Percentiles rank a stretch among this genome's conserved stretches.
Evolutionary conservation across 2,888 invertebrate genomes (phyloP).

Genomic region (Lasioglossum oenotherae): DNA sequence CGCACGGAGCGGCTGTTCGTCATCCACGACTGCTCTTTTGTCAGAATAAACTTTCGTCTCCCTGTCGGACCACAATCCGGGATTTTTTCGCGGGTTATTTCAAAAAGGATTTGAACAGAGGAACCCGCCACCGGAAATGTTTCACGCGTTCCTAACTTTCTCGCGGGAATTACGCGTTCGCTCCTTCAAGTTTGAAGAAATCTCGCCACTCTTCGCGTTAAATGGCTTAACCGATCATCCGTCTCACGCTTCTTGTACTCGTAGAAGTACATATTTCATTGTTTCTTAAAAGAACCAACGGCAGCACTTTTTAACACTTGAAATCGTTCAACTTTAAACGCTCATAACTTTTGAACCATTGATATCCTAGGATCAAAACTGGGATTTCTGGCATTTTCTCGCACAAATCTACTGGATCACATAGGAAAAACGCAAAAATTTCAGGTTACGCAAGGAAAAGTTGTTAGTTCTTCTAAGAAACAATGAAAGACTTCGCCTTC

Average conservation of each 20-base stretch:
- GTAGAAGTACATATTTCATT: background rate
- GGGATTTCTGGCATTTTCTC: too few species aligned
- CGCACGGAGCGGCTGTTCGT: slow-evolving; percentile 26
- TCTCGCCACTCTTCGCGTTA: background rate
- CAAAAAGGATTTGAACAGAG: slow-evolving; percentile 21
- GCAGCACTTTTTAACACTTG: too few species aligned
- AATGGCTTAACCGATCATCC: background rate
- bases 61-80: background rate
- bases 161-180: background rate
- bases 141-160: background rate
- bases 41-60: slow-evolving; percentile 32
- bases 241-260: background rate
- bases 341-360: too few species aligned
- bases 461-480: too few species aligned
- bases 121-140: background rate
- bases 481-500: too few species aligned
- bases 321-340: too few species aligned
- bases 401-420: too few species aligned
- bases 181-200: background rate
- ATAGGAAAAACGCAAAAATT: too few species aligned
- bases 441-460: too few species aligned
- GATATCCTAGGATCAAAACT: too few species aligned
- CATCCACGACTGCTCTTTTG: slow-evolving; percentile 48
- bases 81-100: slow-evolving; percentile 11
- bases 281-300: background rate